phyloP scores from a whole-genome alignment of 2,113 vertebrate genomes.

The Irena cyanogastra region DNA sequence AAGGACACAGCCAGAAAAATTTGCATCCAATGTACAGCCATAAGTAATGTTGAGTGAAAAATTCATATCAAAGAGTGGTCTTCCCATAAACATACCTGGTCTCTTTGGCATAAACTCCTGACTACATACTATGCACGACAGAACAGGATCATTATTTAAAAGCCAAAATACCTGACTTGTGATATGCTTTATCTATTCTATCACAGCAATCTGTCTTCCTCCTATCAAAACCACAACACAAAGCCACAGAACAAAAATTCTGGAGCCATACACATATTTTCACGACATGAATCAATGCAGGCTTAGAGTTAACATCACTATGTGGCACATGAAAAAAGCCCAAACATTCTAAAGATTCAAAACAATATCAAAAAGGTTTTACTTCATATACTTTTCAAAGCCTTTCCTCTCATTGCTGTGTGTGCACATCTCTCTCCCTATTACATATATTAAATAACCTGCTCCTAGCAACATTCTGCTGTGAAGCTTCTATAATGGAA shows the following conservation, averaged over 20 bases:
- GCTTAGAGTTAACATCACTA: not conserved
- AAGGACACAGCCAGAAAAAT: not conserved
- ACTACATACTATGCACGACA: not conserved
- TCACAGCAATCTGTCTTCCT: not conserved
- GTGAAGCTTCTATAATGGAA: not conserved
- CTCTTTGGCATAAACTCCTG: not conserved
- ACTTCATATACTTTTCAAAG: not conserved
- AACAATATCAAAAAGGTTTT: not conserved
- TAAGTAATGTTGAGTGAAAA: not conserved
- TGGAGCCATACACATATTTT: not conserved
- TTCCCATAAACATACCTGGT: not conserved
- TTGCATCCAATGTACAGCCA: not conserved
- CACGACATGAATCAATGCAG: not conserved
- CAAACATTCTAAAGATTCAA: not conserved
- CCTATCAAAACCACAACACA: not conserved
- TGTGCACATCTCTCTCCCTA: not conserved
- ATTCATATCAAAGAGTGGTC: not conserved
- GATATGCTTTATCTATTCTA: not conserved
- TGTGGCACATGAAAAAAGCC: not conserved
- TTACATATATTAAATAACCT: not conserved
- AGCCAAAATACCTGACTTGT: not conserved
- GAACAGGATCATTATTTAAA: not conserved
- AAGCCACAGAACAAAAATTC: not conserved
- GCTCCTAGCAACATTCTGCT: not conserved
- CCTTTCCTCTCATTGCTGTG: not conserved